Evolutionary conservation across 2,797 vertebrate species (phyloP), one percentile per base, ranked within the genome.

Genomic region (Molossus molossus): DNA sequence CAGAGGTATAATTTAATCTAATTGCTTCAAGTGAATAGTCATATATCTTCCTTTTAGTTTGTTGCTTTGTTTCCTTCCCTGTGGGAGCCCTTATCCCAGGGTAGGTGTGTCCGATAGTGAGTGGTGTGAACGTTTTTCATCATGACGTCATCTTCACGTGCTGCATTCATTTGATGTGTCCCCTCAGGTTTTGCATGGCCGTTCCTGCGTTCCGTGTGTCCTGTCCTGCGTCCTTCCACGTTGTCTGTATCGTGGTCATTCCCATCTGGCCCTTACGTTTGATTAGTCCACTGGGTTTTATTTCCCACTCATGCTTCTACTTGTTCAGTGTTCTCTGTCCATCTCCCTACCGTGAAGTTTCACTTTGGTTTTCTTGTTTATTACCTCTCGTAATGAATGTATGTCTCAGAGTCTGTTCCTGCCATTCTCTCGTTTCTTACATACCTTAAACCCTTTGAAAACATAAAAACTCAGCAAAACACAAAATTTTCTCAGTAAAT

Each of bases 391-490:
- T n/a, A 80, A 60, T 88, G 60, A 50, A 82, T n/a, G 21, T 80
- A 4, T 8, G 1, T 83, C 50, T 72, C 40, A 33, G 33, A 40
- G 9, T 73, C 85, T 73, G 37, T 20, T 69, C 62, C 17, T 57
- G 5, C 25, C 18, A 12, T 83, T 92, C 57, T 23, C 5, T 65
- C 23, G n/a, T 40, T 53, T 86, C 40, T 75, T 76, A 48, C 40
- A 6, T 65, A 72, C 7, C 37, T 84, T 60, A 69, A 90, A 94
- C 45, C 62, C 40, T 90, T 84, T 90, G 70, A 95, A 67, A 83
- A 29, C 29, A 13, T 45, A 40, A 27, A 55, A 65, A 70, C 40
- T 58, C 15, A 55, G 20, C 40, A 57, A 93, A 90, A 76, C 10
- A 70, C 8, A 67, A 76, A 84, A 13, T 40, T 72, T 6, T 86